phyloP scores from a whole-genome alignment of 2,113 vertebrate genomes.

The Uria aalge region DNA sequence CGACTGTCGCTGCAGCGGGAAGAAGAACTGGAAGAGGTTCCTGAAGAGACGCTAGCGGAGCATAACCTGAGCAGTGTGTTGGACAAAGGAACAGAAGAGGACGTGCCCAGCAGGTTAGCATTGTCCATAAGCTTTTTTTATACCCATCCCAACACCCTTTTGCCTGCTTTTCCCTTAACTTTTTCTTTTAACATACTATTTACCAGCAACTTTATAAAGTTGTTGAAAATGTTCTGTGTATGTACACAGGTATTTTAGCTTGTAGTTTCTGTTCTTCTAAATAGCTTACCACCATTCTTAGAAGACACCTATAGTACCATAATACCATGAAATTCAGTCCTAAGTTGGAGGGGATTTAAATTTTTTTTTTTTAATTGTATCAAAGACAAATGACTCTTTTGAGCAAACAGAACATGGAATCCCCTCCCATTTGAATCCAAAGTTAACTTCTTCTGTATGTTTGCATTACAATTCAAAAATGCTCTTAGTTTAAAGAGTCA shows the following conservation, averaged over 20 bases:
- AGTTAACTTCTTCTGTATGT: neutral
- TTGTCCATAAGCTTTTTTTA: neutral
- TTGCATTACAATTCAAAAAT: neutral
- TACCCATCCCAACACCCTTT: neutral
- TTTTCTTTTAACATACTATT: neutral
- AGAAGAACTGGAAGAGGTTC: constrained; percentile 93
- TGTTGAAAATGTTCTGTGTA: neutral
- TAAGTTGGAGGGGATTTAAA: neutral
- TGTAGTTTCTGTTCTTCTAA: neutral
- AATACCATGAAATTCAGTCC: neutral
- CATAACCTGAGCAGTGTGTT: constrained; percentile 95
- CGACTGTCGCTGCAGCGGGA: constrained; percentile 86
- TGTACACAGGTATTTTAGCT: neutral
- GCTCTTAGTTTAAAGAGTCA: neutral
- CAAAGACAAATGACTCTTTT: neutral
- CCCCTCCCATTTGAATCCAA: neutral
- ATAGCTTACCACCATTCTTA: neutral
- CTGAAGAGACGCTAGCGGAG: constrained; percentile 93
- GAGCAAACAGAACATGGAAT: neutral
- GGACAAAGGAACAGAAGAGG: constrained; percentile 85
- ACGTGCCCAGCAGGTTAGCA: constrained; percentile 88
- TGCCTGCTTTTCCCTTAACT: neutral
- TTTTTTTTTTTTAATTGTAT: neutral
- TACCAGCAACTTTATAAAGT: neutral
- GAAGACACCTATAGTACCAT: neutral